phyloP scores from a whole-genome alignment of 2,113 vertebrate genomes.

The Uria aalge region DNA sequence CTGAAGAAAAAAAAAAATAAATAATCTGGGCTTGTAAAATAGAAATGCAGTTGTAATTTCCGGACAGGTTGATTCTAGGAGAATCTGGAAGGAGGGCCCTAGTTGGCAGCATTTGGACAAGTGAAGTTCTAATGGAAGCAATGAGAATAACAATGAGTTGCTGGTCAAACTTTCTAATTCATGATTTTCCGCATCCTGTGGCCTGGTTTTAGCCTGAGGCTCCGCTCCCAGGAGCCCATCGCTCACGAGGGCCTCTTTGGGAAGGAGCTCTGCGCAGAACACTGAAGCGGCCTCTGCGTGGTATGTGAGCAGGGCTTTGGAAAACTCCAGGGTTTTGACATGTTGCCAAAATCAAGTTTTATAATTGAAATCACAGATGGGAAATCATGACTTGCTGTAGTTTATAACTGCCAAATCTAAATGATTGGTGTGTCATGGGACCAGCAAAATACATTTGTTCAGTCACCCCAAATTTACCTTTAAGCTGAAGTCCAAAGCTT shows the following conservation, averaged over 20 bases:
- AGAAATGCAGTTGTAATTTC: neutral
- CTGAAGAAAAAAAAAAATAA: neutral
- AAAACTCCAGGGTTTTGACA: neutral
- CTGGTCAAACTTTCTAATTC: neutral
- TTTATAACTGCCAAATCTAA: neutral
- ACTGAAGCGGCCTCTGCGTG: fast-evolving
- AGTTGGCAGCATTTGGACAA: neutral
- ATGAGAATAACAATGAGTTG: neutral
- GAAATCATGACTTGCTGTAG: neutral
- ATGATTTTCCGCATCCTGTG: neutral
- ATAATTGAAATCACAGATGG: neutral
- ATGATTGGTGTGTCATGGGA: neutral
- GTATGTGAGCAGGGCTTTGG: neutral
- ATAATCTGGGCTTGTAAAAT: neutral
- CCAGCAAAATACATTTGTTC: neutral
- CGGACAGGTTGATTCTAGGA: neutral
- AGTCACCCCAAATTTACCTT: neutral
- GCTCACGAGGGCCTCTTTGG: neutral
- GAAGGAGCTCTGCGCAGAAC: neutral
- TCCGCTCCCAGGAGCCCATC: neutral
- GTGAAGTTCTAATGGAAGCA: neutral
- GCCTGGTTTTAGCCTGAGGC: neutral
- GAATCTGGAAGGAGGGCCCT: neutral
- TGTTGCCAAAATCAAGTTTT: neutral
- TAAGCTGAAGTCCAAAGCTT: neutral